Evolutionary conservation across 2,113 vertebrate genomes (phyloP).

Genomic region (Phyllopteryx taeniolatus): DNA sequence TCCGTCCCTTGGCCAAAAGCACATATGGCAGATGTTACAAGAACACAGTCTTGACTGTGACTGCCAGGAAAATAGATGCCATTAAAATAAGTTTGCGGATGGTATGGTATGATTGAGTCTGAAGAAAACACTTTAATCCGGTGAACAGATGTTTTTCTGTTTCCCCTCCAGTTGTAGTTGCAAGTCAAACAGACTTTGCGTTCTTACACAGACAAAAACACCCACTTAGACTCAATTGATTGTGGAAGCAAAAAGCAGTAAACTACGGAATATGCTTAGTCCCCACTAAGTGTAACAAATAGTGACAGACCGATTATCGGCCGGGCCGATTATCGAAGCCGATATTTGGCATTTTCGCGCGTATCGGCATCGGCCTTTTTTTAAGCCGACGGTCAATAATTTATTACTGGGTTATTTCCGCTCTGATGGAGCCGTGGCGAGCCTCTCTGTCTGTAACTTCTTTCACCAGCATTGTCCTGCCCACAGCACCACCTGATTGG

Average conservation of each 20-base stretch:
- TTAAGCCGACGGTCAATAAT: too few relatives aligned
- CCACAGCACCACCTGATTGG: too few relatives aligned
- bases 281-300: not conserved
- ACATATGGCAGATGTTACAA: not conserved
- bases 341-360: too few relatives aligned
- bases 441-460: too few relatives aligned
- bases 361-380: too few relatives aligned
- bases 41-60: not conserved
- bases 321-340: too few relatives aligned
- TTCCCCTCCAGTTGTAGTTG: not conserved
- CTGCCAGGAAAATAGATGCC: slow-evolving; percentile 2
- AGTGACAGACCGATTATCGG: too few relatives aligned
- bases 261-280: too few relatives aligned
- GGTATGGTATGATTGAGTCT: not conserved
- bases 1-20: not conserved
- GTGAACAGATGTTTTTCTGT: not conserved
- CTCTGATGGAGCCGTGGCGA: too few relatives aligned
- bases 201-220: not conserved
- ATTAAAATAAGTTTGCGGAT: not conserved
- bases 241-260: not conserved
- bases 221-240: not conserved
- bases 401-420: too few relatives aligned
- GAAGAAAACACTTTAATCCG: not conserved
- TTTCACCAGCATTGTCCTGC: too few relatives aligned
- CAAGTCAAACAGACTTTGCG: not conserved